phyloP scores from a whole-genome alignment of 2,888 invertebrate genomes.

The Mylabris sibirica region DNA sequence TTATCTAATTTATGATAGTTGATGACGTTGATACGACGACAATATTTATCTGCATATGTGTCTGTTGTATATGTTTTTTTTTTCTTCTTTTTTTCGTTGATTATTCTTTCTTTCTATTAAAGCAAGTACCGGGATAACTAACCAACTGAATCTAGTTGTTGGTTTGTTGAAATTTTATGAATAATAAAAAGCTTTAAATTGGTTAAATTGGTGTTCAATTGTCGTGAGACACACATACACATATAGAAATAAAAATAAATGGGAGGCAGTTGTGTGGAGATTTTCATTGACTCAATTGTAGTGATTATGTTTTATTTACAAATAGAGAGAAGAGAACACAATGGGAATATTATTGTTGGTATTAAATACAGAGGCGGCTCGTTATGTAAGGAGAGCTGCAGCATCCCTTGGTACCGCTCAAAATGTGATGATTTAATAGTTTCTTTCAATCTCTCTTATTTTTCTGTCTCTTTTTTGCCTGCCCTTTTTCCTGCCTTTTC shows the following conservation, averaged over 20 bases:
- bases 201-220: slow-evolving; percentile 62
- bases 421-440: too few relatives aligned
- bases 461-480: too few relatives aligned
- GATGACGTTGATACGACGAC: neutral
- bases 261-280: slow-evolving; percentile 37
- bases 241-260: too few relatives aligned
- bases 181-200: slow-evolving; percentile 62
- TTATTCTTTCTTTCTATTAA: neutral
- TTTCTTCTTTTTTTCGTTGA: neutral
- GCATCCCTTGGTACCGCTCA: too few relatives aligned
- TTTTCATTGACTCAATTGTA: slow-evolving; percentile 61
- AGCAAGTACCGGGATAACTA: neutral
- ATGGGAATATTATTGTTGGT: slow-evolving; percentile 40
- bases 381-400: too few relatives aligned
- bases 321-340: slow-evolving; percentile 45
- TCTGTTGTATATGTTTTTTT: neutral
- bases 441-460: too few relatives aligned
- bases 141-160: slow-evolving; percentile 23
- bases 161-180: slow-evolving; percentile 61
- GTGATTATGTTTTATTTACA: slow-evolving; percentile 57
- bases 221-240: slow-evolving; percentile 55
- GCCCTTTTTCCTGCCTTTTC: too few relatives aligned
- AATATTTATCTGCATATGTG: slow-evolving; percentile 1
- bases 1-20: slow-evolving; percentile 3
- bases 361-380: neutral